These are phyloP conservation scores for Athalia rosae DNA, from an alignment of 2,888 invertebrate species.

Conservation along the genomic window DNA sequence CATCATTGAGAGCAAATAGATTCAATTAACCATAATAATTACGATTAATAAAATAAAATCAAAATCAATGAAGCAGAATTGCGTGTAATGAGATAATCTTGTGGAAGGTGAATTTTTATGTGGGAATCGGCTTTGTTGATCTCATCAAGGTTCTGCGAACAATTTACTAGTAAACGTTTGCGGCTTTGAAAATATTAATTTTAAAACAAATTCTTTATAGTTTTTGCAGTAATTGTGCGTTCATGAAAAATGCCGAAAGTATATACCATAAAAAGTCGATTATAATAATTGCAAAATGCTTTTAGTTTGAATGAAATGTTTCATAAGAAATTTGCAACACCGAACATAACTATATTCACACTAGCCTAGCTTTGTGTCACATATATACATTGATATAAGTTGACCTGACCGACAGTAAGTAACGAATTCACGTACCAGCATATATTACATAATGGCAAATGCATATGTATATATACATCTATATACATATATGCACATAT, in stretches of 20 bases:
- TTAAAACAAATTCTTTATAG: not conserved
- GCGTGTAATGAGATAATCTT: too few species aligned
- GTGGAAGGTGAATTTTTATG: too few species aligned
- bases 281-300: slow-evolving; percentile 48
- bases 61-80: too few species aligned
- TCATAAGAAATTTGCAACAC: slow-evolving; percentile 59
- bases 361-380: slow-evolving; percentile 67
- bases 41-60: too few species aligned
- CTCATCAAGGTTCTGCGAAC: too few species aligned
- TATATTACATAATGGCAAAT: slow-evolving; percentile 32
- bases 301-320: slow-evolving; percentile 51
- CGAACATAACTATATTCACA: slow-evolving; percentile 54
- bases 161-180: too few species aligned
- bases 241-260: slow-evolving; percentile 43
- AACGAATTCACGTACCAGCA: slow-evolving; percentile 68
- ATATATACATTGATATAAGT: slow-evolving; percentile 67
- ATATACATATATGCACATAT: slow-evolving; percentile 56
- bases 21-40: too few species aligned
- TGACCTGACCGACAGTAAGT: slow-evolving; percentile 71
- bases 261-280: slow-evolving; percentile 26
- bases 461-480: not conserved
- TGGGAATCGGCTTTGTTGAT: too few species aligned
- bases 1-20: too few species aligned
- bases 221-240: slow-evolving; percentile 1
- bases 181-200: not conserved